Conservation (phyloP, 2,113 vertebrate species). For the Tachysurus vachellii region DNA sequence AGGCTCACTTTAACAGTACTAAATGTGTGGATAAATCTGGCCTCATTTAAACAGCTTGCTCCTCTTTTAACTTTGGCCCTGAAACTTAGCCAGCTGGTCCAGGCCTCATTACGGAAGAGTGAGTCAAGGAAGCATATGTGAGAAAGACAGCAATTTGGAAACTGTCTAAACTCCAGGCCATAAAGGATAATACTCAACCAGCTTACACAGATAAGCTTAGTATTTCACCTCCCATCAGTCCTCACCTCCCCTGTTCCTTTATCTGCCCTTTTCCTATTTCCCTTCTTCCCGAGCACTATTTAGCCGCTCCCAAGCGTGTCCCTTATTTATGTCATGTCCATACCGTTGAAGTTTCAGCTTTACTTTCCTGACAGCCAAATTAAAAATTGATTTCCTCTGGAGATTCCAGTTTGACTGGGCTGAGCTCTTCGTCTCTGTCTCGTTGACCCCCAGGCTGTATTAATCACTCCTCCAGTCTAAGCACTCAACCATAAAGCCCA, state of each 20-base stretch:
- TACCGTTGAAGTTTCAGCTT: slow-evolving; percentile 53
- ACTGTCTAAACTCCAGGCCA: slow-evolving; percentile 25
- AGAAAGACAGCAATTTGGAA: slow-evolving; percentile 9
- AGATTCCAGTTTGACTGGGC: slow-evolving; percentile 43
- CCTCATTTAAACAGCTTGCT: slow-evolving; percentile 14
- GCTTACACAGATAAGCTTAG: slow-evolving; percentile 31
- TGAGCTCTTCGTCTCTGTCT: slow-evolving; percentile 50
- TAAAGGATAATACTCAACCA: slow-evolving; percentile 26
- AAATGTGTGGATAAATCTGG: slow-evolving; percentile 28
- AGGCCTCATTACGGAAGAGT: background rate
- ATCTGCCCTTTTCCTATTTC: slow-evolving; percentile 38
- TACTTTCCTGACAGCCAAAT: slow-evolving; percentile 63
- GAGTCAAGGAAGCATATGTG: slow-evolving; percentile 21
- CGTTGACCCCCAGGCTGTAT: slow-evolving; percentile 52
- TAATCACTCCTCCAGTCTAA: slow-evolving; percentile 44
- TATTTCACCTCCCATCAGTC: slow-evolving; percentile 22
- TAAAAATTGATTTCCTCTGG: slow-evolving; percentile 65
- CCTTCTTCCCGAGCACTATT: slow-evolving; percentile 12
- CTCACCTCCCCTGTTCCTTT: slow-evolving; percentile 27
- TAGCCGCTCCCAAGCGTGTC: slow-evolving; percentile 36
- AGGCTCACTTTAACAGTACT: background rate
- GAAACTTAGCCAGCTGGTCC: slow-evolving; percentile 15
- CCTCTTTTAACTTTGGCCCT: slow-evolving; percentile 18
- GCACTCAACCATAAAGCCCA: slow-evolving; percentile 40
- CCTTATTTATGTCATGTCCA: slow-evolving; percentile 62